Percentiles rank a stretch among this genome's conserved stretches.
phyloP scores from a whole-genome alignment of 1,140 invertebrate genomes.

The Caenorhabditis briggsae region DNA sequence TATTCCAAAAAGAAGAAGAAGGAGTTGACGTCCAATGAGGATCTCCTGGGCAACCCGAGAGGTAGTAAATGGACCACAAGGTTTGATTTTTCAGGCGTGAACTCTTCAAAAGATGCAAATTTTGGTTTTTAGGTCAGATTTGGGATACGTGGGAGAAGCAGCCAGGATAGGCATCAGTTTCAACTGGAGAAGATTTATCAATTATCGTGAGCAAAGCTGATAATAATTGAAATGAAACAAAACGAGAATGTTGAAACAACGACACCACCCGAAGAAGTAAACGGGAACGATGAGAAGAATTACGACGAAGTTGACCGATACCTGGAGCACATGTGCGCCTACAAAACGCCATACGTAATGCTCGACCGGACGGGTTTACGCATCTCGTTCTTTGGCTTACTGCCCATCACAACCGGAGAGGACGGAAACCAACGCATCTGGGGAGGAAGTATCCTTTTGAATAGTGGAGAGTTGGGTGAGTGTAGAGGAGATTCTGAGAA shows the following conservation, averaged over 20 bases:
- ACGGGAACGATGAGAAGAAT: not conserved
- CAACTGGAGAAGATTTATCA: not conserved
- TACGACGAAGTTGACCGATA: constrained; percentile 1
- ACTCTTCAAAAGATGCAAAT: not conserved
- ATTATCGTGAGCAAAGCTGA: not conserved
- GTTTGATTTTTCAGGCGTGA: not conserved
- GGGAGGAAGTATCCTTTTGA: constrained; percentile 23
- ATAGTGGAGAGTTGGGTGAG: constrained; percentile 16
- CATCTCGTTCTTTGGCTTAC: constrained; percentile 3
- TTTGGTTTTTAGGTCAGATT: not conserved
- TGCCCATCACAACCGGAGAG: constrained; percentile 37
- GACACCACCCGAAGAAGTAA: not conserved
- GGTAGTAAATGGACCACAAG: not conserved
- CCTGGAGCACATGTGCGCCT: constrained; percentile 25
- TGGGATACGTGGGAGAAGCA: no score
- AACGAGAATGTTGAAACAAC: constrained; percentile 5
- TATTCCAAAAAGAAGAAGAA: not conserved
- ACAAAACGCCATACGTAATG: constrained; percentile 22
- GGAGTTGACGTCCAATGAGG: not conserved
- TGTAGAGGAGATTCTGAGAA: not conserved
- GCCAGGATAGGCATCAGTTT: no score
- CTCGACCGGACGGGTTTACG: constrained; percentile 40
- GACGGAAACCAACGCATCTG: constrained; percentile 35
- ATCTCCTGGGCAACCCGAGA: not conserved
- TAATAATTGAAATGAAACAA: not conserved